Base-by-base conservation (phyloP, 2,888 invertebrate species). In the Flabesymbios commensalis region DNA sequence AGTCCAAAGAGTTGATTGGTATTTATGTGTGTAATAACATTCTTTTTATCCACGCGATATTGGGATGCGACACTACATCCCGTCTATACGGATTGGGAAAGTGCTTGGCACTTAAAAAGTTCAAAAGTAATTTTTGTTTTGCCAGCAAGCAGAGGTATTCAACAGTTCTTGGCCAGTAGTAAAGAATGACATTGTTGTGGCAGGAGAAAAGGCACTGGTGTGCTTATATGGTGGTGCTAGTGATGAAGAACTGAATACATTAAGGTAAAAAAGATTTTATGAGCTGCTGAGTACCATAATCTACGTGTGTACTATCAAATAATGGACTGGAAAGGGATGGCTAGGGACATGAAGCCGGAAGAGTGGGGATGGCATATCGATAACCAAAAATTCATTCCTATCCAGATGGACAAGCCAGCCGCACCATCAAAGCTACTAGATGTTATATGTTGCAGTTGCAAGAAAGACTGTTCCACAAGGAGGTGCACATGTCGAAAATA, bases 11-110 rank as follows among this genome's bases (percentile, higher is more conserved):
- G 7, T 1, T 45, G 17, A 57, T 71, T 7, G 66, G 70, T 33
- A 24, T 43, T 33, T 52, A 59, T 14, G 45, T 58, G 3, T 64
- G 67, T 29, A 36, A 43, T 2, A 39, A 33, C 1, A 7, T 71
- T 2, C 61, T 48, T n/a, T 61, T 63, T 56, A 43, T 67, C 19
- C 71, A 73, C 58, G 65, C 70, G 31, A 26, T 70, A 14, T 49
- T 59, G 7, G 70, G 69, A 24, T 71, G 72, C 57, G 64, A 72
- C 57, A 67, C 70, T 17, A 66, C 67, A 28, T 68, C 66, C 4
- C 56, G 64, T 28, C 41, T 71, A 19, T 68, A 58, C 47, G 56
- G 56, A 71, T 64, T 1, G 14, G 62, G n/a, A n/a, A n/a, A n/a
- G n/a, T n/a, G n/a, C n/a, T n/a, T n/a, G n/a, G n/a, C n/a, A n/a